phyloP scores from a whole-genome alignment of 2,888 invertebrate genomes.

The Mesorhabditis belari region DNA sequence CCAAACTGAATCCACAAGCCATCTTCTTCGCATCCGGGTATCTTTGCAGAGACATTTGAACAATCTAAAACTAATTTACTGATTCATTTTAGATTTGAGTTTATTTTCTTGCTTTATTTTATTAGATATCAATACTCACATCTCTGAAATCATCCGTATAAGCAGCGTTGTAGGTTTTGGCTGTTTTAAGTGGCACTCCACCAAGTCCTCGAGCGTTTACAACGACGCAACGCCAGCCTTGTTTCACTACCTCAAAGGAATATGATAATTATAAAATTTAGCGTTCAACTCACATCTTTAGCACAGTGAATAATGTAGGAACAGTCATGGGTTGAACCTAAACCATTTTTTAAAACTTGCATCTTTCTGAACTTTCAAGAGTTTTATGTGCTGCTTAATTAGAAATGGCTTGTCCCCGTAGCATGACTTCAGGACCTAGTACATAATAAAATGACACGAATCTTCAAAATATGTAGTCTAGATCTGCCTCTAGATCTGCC shows the following conservation, averaged over 20 bases:
- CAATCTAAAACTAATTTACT: conserved; percentile 61
- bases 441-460: too few relatives aligned
- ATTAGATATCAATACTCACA: too few relatives aligned
- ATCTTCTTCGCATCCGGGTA: conserved; percentile 66
- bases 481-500: too few relatives aligned
- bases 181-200: conserved; percentile 36
- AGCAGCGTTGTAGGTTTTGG: conserved; percentile 70
- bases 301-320: conserved; percentile 72
- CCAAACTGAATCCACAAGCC: conserved; percentile 76
- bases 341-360: too few relatives aligned
- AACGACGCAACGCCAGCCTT: conserved; percentile 67
- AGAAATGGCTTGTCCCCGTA: too few relatives aligned
- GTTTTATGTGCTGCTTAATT: neutral
- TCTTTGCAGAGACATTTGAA: conserved; percentile 64
- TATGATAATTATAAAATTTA: neutral
- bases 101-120: too few relatives aligned
- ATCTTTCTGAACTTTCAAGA: neutral
- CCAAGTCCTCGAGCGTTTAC: conserved; percentile 70
- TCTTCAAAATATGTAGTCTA: too few relatives aligned
- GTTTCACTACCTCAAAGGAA: conserved; percentile 54
- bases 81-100: too few relatives aligned
- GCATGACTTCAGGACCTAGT: too few relatives aligned
- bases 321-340: conserved; percentile 30
- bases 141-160: conserved; percentile 69
- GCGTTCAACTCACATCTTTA: conserved; percentile 60